Base-by-base conservation (phyloP, 2,113 vertebrate species). In the Syngnathus typhle region DNA sequence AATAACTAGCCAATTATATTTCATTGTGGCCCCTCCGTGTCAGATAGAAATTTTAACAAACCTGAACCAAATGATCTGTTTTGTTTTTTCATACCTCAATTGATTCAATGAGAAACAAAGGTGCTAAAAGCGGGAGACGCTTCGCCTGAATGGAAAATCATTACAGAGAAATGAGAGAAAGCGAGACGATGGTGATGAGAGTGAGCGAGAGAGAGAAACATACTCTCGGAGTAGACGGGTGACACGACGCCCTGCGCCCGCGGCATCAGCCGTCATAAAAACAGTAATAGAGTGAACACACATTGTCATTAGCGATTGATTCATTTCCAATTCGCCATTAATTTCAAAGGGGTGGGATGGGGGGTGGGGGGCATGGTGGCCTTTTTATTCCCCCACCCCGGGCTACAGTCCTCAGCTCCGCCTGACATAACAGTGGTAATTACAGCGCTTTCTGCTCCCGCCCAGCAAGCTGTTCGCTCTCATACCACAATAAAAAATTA, bases 221-320 rank as follows among this genome's bases (percentile, higher is more conserved):
- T 64, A 9, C 79, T 77, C 78, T 67, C 80, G 64, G 68, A 79
- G 73, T 68, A 61, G 82, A 59, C 60, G 66, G 71, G 73, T 77
- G 86, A 86, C 82, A 75, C 73, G 77, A 78, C 69, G 47, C 72
- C 67, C 68, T 59, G 82, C 84, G 81, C 87, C 84, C 11, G 62
- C 9, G 90, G 90, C 81, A 60, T 59, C 76, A 74, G 74, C 74
- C 83, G 47, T 84, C 83, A 89, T 84, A 84, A 88, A 85, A 76
- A 83, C 84, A 86, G 84, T 84, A 84, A 85, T 88, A 85, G 82
- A 85, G 78, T 79, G 85, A 90, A 87, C 86, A 88, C 83, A 87
- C 86, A 86, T 88, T 90, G 90, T 89, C 89, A 88, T 88, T 89
- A 89, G 86, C 85, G 86, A 90, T 87, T 88, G 89, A 90, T 90